These are phyloP conservation scores for Gyps fulvus DNA, from an alignment of 2,113 vertebrate genomes.

Conservation along the genomic window DNA sequence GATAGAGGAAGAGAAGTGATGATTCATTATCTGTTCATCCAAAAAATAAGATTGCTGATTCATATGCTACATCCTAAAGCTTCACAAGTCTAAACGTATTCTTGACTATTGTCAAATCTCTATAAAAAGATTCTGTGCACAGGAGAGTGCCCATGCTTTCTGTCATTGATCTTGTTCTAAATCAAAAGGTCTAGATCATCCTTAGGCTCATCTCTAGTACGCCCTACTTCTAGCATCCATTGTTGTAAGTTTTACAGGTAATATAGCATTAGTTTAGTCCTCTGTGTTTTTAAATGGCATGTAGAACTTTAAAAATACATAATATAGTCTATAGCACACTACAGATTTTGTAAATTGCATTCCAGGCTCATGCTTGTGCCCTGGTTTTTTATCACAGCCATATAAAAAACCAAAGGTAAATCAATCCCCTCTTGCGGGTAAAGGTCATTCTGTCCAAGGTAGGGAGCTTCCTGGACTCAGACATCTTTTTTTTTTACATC, in stretches of 20 bases:
- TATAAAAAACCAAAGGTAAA: background rate
- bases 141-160: background rate
- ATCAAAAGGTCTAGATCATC: background rate
- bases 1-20: background rate
- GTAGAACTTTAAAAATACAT: background rate
- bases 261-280: background rate
- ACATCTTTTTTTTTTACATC: background rate
- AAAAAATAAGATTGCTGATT: slow-evolving; percentile 18
- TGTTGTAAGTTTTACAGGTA: background rate
- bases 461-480: background rate
- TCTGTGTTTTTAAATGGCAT: background rate
- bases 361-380: background rate
- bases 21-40: slow-evolving; percentile 56
- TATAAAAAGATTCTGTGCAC: background rate
- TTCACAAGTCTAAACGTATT: background rate
- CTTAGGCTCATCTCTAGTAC: background rate
- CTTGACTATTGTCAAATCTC: background rate
- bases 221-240: background rate
- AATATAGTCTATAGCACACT: background rate
- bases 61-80: background rate
- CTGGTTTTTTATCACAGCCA: background rate
- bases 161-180: background rate
- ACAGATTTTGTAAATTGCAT: background rate
- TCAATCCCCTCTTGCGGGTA: background rate
- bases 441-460: background rate